Evolutionary conservation across 2,113 vertebrate species (phyloP).

Genomic region (Crotalus horridus): DNA sequence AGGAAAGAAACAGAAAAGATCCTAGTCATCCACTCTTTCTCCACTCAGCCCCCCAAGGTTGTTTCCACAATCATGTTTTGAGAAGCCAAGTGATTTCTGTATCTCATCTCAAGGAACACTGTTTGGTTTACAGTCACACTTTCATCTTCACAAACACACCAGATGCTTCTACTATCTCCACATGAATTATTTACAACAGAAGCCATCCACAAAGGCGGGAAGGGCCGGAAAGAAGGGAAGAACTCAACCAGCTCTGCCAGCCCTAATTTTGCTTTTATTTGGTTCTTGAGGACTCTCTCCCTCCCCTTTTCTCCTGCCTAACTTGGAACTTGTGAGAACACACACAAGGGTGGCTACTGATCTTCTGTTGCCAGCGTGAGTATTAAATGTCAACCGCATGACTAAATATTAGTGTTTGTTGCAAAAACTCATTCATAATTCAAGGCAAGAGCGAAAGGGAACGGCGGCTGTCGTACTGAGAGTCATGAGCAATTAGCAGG

Average conservation of each 20-base stretch:
- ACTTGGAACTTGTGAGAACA: neutral
- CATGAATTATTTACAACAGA: neutral
- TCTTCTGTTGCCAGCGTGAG: neutral
- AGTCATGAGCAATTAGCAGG: neutral
- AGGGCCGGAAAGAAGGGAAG: slow-evolving; percentile 1
- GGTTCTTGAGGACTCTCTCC: neutral
- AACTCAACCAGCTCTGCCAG: neutral
- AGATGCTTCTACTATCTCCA: neutral
- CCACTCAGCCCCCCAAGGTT: neutral
- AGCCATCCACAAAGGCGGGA: neutral
- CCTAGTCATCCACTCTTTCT: no score
- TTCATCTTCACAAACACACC: accelerated
- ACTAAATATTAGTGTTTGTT: neutral
- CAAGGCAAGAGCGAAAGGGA: slow-evolving; percentile 18
- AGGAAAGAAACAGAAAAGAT: neutral
- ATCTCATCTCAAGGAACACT: neutral
- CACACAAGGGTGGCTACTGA: neutral
- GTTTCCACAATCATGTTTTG: neutral
- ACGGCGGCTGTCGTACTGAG: neutral
- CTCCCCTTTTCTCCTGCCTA: neutral
- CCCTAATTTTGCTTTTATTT: slow-evolving; percentile 14
- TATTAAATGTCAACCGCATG: neutral
- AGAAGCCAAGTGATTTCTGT: neutral
- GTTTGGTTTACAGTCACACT: neutral
- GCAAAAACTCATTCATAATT: neutral